Evolutionary conservation across 2,797 vertebrate genomes (phyloP).

Genomic region (Phoebastria nigripes): DNA sequence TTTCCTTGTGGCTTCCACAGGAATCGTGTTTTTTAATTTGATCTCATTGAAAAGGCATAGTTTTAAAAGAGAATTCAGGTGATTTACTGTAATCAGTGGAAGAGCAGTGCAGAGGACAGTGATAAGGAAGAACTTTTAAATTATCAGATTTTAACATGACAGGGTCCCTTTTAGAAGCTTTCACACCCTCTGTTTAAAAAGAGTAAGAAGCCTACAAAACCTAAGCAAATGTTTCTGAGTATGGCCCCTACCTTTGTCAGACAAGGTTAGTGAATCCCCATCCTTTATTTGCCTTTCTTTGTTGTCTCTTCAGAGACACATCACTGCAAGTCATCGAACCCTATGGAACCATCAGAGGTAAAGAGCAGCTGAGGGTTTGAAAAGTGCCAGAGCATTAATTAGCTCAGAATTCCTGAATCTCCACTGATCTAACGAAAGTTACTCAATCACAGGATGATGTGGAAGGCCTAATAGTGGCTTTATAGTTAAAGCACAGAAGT

Average conservation of each 20-base stretch:
- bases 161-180: not conserved
- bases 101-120: not conserved
- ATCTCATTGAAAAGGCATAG: not conserved
- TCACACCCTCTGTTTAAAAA: slow-evolving; percentile 1
- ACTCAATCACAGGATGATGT: slow-evolving; percentile 12
- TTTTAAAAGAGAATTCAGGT: not conserved
- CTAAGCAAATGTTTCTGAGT: not conserved
- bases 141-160: not conserved
- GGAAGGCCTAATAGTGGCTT: not conserved
- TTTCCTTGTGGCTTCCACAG: not conserved
- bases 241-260: not conserved
- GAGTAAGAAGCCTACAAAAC: slow-evolving; percentile 11
- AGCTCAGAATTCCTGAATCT: slow-evolving; percentile 44
- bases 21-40: not conserved
- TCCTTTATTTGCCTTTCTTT: slow-evolving; percentile 50
- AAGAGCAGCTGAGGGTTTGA: slow-evolving; percentile 35
- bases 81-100: not conserved
- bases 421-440: slow-evolving; percentile 29
- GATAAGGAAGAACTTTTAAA: not conserved
- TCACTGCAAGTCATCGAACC: not conserved
- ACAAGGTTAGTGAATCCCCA: slow-evolving; percentile 27
- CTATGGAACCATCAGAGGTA: not conserved
- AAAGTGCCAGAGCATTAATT: slow-evolving; percentile 53
- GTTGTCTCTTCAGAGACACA: slow-evolving; percentile 44
- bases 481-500: slow-evolving; percentile 11